Conservation (phyloP, 2,797 vertebrate species). For the Clarias platycephalus region DNA sequence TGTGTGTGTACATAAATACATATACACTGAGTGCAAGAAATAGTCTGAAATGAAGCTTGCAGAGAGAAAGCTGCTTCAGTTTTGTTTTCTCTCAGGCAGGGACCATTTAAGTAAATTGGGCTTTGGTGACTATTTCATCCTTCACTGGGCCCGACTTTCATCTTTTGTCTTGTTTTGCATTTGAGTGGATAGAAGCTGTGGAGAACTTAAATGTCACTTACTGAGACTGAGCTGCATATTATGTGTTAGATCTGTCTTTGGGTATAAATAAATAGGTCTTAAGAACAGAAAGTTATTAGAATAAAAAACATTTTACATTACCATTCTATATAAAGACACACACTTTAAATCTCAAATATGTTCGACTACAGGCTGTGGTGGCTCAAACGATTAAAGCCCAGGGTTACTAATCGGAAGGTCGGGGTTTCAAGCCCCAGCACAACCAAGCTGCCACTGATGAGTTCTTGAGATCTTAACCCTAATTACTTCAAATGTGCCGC, state of each 20-base stretch:
- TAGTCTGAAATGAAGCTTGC: constrained; percentile 8
- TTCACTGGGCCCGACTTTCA: constrained; percentile 47
- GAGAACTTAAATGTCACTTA: constrained; percentile 35
- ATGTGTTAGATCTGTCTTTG: constrained; percentile 14
- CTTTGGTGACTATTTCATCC: constrained; percentile 57
- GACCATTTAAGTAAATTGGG: constrained; percentile 57
- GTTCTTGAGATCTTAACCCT: too few species aligned
- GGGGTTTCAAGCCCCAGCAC: too few species aligned
- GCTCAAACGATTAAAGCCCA: too few species aligned
- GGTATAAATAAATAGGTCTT: background rate
- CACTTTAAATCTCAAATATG: too few species aligned
- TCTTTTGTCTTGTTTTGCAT: constrained; percentile 53
- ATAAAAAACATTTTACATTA: background rate
- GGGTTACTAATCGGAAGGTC: too few species aligned
- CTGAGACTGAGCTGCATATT: constrained; percentile 19
- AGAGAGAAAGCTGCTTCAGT: constrained; percentile 29
- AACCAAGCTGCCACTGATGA: too few species aligned
- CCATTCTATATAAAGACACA: too few species aligned
- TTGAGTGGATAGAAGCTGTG: constrained; percentile 43
- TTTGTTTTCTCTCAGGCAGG: constrained; percentile 51
- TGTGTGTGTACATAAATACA: background rate
- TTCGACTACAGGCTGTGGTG: too few species aligned
- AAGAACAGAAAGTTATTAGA: background rate
- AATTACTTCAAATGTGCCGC: too few species aligned
- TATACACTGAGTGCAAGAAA: constrained; percentile 15